Evolutionary conservation across 2,888 invertebrate species (phyloP), one percentile per base, ranked within the genome.

Genomic region (Macrosiphum euphorbiae): DNA sequence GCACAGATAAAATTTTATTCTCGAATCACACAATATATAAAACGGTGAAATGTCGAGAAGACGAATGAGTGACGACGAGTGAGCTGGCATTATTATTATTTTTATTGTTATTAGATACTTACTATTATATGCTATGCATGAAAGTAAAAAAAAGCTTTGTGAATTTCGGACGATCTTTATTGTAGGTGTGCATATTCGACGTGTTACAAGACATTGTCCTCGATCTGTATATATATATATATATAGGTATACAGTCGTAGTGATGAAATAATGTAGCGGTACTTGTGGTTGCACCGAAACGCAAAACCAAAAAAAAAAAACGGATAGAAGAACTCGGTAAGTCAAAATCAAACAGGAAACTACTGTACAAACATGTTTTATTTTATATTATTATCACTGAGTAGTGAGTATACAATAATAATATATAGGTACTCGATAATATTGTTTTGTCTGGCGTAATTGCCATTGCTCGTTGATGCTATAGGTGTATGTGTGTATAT

Each of bases 311-410:
- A 67, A 67, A 67, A n/a, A 26, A 61, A 28, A 67, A 67, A 58
- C 7, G 1, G 1, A 67, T 55, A 67, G n/a, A 67, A 67, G 67
- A 16, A 67, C n/a, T 67, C 67, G n/a, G n/a, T 67, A 67, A 67
- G 67, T 67, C 4, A n/a, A 67, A 67, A 67, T n/a, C 67, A 67
- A 67, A 67, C 67, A 67, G 67, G 67, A 67, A 67, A n/a, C 67
- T 67, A n/a, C 67, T 67, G 16, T 67, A n/a, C 67, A 67, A 67
- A 67, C n/a, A 67, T 67, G 61, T n/a, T n/a, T n/a, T 67, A 67
- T n/a, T 61, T n/a, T 61, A 61, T n/a, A 13, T 50, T 50, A 50
- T 13, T 47, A 47, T 47, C 52, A 52, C 52, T 52, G 52, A 52
- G 13, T 52, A 52, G 16, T 13, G 16, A 52, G 16, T 16, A 16